Conservation (phyloP, 2,113 vertebrate species). For the Sebastes fasciatus region DNA sequence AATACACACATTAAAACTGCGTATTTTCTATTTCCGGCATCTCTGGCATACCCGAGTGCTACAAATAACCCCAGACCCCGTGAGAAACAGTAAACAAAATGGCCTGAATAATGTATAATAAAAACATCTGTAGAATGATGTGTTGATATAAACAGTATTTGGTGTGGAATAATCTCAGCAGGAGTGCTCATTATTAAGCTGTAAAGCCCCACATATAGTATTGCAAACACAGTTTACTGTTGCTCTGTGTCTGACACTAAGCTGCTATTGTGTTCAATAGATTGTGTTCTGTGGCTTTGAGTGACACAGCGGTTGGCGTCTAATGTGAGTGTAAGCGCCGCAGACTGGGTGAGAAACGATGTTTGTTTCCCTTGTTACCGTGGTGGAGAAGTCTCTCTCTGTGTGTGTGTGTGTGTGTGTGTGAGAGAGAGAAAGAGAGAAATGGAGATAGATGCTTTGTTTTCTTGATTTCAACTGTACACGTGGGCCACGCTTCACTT, state of each 20-base stretch:
- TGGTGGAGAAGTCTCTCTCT: slow-evolving; percentile 14
- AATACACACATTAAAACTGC: not conserved
- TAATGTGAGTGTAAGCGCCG: slow-evolving; percentile 60
- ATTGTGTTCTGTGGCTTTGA: slow-evolving; percentile 68
- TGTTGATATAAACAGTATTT: slow-evolving; percentile 65
- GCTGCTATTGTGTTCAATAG: slow-evolving; percentile 68
- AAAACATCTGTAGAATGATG: slow-evolving; percentile 10
- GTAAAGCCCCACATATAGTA: slow-evolving; percentile 50
- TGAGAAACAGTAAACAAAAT: slow-evolving; percentile 22
- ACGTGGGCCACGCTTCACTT: slow-evolving; percentile 55
- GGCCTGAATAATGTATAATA: slow-evolving; percentile 24
- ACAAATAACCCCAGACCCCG: slow-evolving; percentile 20
- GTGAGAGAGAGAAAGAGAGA: slow-evolving; percentile 1
- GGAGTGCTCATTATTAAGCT: slow-evolving; percentile 63
- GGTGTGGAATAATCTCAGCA: slow-evolving; percentile 56
- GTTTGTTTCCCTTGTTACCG: slow-evolving; percentile 72
- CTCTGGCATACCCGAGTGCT: not conserved
- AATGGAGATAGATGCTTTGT: slow-evolving; percentile 48
- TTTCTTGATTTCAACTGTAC: slow-evolving; percentile 49
- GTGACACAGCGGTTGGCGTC: slow-evolving; percentile 69
- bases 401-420: slow-evolving; percentile 27
- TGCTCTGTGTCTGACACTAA: slow-evolving; percentile 62
- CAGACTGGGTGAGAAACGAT: slow-evolving; percentile 68
- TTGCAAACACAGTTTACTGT: slow-evolving; percentile 38
- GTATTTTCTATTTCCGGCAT: not conserved